A percentile compares a stretch with the other conserved stretches of the same genome.
phyloP scores from a whole-genome alignment of 2,113 vertebrate species.

The Oncorhynchus tshawytscha region DNA sequence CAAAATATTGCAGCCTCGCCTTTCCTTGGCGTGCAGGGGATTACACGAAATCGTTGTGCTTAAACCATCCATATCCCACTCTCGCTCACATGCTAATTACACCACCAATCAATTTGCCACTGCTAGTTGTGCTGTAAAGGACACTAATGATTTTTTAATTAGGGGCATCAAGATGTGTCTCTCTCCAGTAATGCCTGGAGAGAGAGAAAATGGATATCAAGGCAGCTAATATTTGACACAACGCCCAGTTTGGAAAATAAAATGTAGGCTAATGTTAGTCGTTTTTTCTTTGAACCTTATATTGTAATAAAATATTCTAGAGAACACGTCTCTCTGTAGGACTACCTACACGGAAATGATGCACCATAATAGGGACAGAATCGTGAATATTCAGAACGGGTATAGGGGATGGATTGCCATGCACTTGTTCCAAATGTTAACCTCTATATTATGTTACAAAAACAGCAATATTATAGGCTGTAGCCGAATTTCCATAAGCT shows the following conservation, averaged over 20 bases:
- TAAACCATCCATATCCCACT: conserved; percentile 27
- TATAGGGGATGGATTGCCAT: no score
- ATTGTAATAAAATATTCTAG: neutral
- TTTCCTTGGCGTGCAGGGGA: conserved; percentile 12
- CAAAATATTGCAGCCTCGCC: neutral
- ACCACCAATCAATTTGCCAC: conserved; percentile 43
- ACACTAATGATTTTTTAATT: conserved; percentile 20
- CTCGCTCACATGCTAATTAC: conserved; percentile 35
- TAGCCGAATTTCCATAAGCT: no score
- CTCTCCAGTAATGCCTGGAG: neutral
- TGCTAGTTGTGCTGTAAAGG: conserved; percentile 36
- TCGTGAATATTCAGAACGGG: no score
- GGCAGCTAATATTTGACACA: neutral
- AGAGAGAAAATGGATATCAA: neutral
- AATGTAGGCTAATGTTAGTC: neutral
- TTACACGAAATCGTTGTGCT: conserved; percentile 51
- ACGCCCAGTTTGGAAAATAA: neutral
- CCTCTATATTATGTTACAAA: no score
- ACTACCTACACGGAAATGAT: no score
- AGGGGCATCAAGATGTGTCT: neutral
- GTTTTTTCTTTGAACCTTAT: neutral
- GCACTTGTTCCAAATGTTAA: no score
- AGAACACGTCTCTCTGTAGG: no score
- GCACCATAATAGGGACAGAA: no score
- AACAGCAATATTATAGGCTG: no score